phyloP scores from a whole-genome alignment of 2,888 invertebrate species.

The Rhaphigaster nebulosa region DNA sequence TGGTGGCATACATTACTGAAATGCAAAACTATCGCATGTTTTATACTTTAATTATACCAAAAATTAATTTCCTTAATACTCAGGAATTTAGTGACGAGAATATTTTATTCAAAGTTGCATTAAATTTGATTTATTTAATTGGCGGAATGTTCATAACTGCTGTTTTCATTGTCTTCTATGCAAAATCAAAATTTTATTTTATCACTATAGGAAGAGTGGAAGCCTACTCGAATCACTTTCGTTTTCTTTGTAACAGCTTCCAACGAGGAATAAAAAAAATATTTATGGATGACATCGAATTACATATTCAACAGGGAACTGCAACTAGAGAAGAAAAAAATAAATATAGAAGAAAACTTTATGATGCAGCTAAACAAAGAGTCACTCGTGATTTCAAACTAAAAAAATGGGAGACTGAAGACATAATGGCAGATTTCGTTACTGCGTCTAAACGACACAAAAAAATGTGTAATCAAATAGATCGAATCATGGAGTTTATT shows the following conservation, averaged over 20 bases:
- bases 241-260: neutral
- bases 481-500: constrained; percentile 3
- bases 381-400: neutral
- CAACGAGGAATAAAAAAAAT: neutral
- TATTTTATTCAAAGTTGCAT: neutral
- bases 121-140: constrained; percentile 41
- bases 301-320: constrained; percentile 23
- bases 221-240: neutral
- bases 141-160: constrained; percentile 36
- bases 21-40: constrained; percentile 8
- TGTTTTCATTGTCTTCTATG: constrained; percentile 26
- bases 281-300: neutral
- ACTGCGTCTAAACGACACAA: neutral
- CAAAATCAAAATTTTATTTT: constrained; percentile 22
- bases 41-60: constrained; percentile 1
- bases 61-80: neutral
- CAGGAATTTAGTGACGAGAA: neutral
- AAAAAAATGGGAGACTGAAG: constrained; percentile 21
- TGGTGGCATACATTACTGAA: neutral
- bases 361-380: constrained; percentile 23
- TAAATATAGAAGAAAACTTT: constrained; percentile 22
- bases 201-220: neutral
- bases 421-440: neutral
- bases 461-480: constrained; percentile 31
- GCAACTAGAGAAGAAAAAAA: constrained; percentile 11